Percentiles rank a stretch among this genome's conserved stretches.
Conservation (phyloP, 2,888 invertebrate species). For the Heliconius charithonia region DNA sequence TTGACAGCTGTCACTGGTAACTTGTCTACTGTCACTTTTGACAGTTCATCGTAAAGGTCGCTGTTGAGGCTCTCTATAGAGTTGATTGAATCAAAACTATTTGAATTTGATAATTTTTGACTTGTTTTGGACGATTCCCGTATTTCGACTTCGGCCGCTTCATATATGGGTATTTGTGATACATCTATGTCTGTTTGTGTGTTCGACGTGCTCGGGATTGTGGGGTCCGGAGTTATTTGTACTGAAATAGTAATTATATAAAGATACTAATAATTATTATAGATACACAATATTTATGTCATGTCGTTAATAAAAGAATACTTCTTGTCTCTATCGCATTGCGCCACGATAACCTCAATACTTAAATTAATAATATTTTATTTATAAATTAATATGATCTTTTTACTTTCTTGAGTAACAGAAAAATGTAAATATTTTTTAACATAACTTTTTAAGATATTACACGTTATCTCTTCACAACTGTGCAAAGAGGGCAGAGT, state of each 20-base stretch:
- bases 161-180: constrained; percentile 76
- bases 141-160: constrained; percentile 70
- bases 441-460: no score
- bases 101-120: constrained; percentile 54
- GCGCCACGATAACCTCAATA: no score
- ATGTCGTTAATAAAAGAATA: no score
- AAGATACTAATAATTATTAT: constrained; percentile 1
- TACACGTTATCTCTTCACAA: no score
- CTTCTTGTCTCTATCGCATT: no score
- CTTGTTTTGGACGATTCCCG: constrained; percentile 56
- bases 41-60: constrained; percentile 71
- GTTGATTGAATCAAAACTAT: constrained; percentile 71
- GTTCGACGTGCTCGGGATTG: constrained; percentile 38
- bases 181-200: constrained; percentile 58
- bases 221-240: constrained; percentile 49
- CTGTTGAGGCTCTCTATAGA: constrained; percentile 73
- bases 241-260: constrained; percentile 22
- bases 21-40: constrained; percentile 65
- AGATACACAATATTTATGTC: background rate
- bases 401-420: no score
- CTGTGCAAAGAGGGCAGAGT: no score
- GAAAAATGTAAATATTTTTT: no score
- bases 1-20: constrained; percentile 61
- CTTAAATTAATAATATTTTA: no score
- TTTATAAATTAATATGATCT: no score